Percentiles rank a stretch among this genome's conserved stretches.
These are phyloP conservation scores for Tragelaphus imberbis DNA, from an alignment of 2,113 vertebrate species.

Conservation along the genomic window DNA sequence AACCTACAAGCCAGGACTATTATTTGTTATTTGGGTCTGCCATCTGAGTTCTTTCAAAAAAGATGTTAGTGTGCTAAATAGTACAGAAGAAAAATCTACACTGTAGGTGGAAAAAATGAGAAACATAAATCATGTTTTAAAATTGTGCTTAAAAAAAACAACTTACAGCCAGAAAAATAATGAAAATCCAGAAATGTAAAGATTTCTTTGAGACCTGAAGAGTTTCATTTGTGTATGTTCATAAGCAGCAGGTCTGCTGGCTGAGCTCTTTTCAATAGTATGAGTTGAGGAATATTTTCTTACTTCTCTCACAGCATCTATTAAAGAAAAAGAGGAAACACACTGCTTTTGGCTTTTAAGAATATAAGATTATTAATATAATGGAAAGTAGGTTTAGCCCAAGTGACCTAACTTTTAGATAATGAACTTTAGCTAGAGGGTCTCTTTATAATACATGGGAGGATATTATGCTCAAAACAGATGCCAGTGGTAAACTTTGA, in stretches of 20 bases:
- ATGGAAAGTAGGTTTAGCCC: slow-evolving; percentile 4
- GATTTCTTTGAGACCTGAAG: slow-evolving; percentile 95
- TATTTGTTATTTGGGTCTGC: neutral
- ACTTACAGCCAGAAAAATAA: slow-evolving; percentile 97
- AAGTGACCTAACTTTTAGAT: neutral
- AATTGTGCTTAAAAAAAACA: neutral
- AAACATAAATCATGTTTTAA: slow-evolving; percentile 9
- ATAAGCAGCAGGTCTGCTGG: slow-evolving; percentile 78
- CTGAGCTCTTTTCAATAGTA: slow-evolving; percentile 74
- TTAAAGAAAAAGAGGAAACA: neutral
- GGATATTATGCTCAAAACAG: neutral
- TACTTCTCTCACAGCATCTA: slow-evolving; percentile 94
- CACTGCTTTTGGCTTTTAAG: neutral
- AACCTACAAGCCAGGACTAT: neutral
- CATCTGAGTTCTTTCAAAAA: neutral
- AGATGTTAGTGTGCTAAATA: neutral
- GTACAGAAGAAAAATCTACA: neutral
- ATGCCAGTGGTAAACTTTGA: neutral
- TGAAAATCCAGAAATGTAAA: slow-evolving; percentile 97
- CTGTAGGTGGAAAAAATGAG: neutral
- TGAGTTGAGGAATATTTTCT: slow-evolving; percentile 87
- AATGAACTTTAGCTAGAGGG: neutral
- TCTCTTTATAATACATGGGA: neutral
- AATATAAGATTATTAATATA: slow-evolving; percentile 22
- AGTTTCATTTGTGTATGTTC: slow-evolving; percentile 97